phyloP scores from a whole-genome alignment of 1,140 invertebrate genomes.

The Atta colombica region DNA sequence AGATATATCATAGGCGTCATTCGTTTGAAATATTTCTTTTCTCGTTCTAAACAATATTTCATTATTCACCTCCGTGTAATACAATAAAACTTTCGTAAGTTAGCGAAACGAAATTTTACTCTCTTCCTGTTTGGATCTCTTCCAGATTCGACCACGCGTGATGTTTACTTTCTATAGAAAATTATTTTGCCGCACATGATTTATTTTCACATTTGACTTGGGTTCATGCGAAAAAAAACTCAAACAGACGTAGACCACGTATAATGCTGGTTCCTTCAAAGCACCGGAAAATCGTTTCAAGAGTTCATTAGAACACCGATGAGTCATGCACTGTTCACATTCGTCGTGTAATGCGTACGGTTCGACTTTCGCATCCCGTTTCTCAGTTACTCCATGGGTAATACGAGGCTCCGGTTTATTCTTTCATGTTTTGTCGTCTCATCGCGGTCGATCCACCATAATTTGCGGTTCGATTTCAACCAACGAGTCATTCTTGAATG shows the following conservation, averaged over 20 bases:
- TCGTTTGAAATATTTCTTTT: background rate
- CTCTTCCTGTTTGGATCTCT: conserved; percentile 45
- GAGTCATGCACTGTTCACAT: conserved; percentile 58
- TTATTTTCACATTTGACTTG: conserved; percentile 38
- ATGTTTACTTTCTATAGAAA: conserved; percentile 20
- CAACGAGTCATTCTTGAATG: conserved; percentile 71
- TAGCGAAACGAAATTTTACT: conserved; percentile 9
- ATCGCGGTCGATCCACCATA: conserved; percentile 56
- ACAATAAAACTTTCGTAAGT: background rate
- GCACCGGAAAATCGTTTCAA: conserved; percentile 56
- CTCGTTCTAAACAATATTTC: background rate
- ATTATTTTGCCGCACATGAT: conserved; percentile 39
- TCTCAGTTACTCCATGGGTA: conserved; percentile 57
- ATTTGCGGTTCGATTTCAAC: conserved; percentile 76
- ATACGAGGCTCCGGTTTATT: conserved; percentile 58
- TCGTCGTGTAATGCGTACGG: conserved; percentile 13
- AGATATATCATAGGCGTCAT: background rate
- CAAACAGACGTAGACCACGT: background rate
- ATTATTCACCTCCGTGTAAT: background rate
- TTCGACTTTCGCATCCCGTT: conserved; percentile 45
- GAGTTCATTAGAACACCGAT: conserved; percentile 55
- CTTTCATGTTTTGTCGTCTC: conserved; percentile 70
- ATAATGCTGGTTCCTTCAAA: conserved; percentile 60
- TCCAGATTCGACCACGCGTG: conserved; percentile 12
- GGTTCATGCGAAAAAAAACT: background rate